Conservation (phyloP, 2,888 invertebrate species). For the Cancer borealis region DNA sequence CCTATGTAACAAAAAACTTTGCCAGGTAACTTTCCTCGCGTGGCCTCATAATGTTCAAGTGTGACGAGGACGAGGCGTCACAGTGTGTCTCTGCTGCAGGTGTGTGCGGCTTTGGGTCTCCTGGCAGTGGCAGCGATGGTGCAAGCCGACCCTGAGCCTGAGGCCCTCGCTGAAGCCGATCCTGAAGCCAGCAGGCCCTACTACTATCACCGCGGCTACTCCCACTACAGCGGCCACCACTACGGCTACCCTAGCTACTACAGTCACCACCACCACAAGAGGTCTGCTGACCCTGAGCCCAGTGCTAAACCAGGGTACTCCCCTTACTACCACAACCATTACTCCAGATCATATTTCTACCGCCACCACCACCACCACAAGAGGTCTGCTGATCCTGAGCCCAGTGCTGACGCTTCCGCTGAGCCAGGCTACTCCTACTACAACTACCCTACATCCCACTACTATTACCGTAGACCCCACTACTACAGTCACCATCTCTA, state of each 20-base stretch:
- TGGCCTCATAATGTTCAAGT: neutral
- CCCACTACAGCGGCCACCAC: neutral
- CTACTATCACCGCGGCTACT: neutral
- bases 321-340: neutral
- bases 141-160: slow-evolving; percentile 15
- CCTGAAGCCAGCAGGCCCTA: neutral
- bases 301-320: neutral
- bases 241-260: neutral
- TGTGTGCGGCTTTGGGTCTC: neutral
- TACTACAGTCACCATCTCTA: neutral
- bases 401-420: neutral
- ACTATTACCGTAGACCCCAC: neutral
- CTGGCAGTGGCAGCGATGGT: neutral
- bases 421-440: neutral
- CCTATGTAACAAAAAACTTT: too few relatives aligned
- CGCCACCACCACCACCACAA: neutral
- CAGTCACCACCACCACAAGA: neutral
- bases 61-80: neutral
- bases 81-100: neutral
- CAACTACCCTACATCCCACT: too few relatives aligned
- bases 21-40: too few relatives aligned
- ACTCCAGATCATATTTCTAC: neutral
- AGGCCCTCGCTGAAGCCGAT: neutral
- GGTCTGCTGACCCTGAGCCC: neutral
- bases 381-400: too few relatives aligned